Conservation (phyloP, 2,113 vertebrate species). For the Anser cygnoides region DNA sequence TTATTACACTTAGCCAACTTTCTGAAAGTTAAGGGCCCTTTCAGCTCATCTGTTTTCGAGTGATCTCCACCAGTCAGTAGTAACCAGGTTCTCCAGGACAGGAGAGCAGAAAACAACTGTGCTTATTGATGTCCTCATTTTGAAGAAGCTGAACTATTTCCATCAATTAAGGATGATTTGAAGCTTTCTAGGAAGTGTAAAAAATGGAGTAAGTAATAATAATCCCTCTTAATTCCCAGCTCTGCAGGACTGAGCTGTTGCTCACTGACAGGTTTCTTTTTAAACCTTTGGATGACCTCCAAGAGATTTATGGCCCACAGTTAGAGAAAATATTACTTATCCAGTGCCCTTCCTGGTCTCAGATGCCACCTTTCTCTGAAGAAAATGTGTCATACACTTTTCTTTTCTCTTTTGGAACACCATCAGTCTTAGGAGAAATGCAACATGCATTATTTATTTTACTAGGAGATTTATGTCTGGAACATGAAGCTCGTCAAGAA, state of each 20-base stretch:
- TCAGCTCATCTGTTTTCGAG: not conserved
- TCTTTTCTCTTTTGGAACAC: not conserved
- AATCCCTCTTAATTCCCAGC: not conserved
- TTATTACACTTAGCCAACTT: not conserved
- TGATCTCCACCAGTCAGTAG: not conserved
- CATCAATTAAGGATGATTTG: slow-evolving; percentile 26
- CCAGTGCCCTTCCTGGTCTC: not conserved
- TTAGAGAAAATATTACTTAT: not conserved
- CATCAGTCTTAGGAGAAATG: not conserved
- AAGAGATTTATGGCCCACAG: not conserved
- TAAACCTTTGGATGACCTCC: not conserved
- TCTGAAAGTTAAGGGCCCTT: not conserved
- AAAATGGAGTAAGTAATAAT: slow-evolving; percentile 7
- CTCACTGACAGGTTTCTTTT: not conserved
- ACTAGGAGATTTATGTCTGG: not conserved
- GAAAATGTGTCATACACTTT: not conserved
- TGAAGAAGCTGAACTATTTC: slow-evolving; percentile 6
- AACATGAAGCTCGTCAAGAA: not conserved
- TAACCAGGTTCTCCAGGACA: slow-evolving; percentile 4
- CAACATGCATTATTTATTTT: not conserved
- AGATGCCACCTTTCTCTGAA: not conserved
- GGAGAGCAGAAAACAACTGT: not conserved
- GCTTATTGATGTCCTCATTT: slow-evolving; percentile 37
- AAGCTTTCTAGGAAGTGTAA: slow-evolving; percentile 33
- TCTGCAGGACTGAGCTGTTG: not conserved